A percentile compares a stretch with the other conserved stretches of the same genome.
Evolutionary conservation across 2,113 vertebrate genomes (phyloP).

Genomic region (Electrona antarctica): DNA sequence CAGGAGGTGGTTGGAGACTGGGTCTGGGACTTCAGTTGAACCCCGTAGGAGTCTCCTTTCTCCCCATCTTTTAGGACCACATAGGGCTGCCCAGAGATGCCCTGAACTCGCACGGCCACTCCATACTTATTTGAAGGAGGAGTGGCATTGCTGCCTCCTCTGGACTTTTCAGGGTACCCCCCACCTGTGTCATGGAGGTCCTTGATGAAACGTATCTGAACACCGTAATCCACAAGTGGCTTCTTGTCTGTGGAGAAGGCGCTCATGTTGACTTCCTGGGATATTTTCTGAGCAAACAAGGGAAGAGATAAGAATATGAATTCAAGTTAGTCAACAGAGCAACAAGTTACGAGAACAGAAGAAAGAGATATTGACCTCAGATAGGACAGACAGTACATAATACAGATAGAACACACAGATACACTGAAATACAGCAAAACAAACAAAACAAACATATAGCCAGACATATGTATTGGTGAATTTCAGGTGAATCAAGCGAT

Average conservation of each 20-base stretch:
- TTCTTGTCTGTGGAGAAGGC: conserved; percentile 79
- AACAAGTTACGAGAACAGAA: conserved; percentile 12
- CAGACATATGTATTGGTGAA: too few species aligned
- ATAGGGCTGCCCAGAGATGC: conserved; percentile 94
- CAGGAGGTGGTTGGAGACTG: conserved; percentile 51
- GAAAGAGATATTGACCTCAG: too few species aligned
- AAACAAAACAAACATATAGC: too few species aligned
- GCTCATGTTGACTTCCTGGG: conserved; percentile 71
- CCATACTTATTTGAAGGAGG: conserved; percentile 85
- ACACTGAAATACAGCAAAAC: too few species aligned
- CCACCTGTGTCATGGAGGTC: conserved; percentile 82
- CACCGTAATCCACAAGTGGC: conserved; percentile 87
- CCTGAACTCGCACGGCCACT: conserved; percentile 92
- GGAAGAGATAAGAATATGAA: conserved; percentile 25
- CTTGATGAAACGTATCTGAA: conserved; percentile 96
- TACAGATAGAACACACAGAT: too few species aligned
- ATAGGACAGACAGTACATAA: too few species aligned
- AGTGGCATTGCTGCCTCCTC: conserved; percentile 43
- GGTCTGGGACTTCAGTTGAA: conserved; percentile 75
- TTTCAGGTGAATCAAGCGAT: too few species aligned
- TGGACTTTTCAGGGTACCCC: conserved; percentile 64
- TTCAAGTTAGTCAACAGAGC: conserved; percentile 43
- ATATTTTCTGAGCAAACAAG: conserved; percentile 10
- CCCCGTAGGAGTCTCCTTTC: conserved; percentile 89
- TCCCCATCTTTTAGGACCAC: conserved; percentile 93